Percentiles rank a stretch among this genome's conserved stretches.
phyloP scores from a whole-genome alignment of 2,888 invertebrate species.

The Oscheius onirici region DNA sequence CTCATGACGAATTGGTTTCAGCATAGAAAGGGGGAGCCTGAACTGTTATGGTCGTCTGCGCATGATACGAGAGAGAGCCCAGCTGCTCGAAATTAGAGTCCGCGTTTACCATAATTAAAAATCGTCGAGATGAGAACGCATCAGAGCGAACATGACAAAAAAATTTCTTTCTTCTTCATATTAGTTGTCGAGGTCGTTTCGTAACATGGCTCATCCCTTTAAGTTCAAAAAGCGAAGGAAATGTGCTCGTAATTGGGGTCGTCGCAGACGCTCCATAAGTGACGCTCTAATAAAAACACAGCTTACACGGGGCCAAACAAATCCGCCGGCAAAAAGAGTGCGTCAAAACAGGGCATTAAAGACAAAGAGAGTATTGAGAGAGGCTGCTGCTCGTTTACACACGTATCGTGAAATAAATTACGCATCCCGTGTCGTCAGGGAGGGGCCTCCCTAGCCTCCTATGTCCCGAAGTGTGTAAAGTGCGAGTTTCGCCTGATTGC shows the following conservation, averaged over 20 bases:
- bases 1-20: slow-evolving; percentile 31
- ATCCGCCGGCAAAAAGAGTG: background rate
- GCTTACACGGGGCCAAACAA: slow-evolving; percentile 7
- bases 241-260: background rate
- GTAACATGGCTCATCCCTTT: too few species aligned
- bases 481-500: slow-evolving; percentile 33
- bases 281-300: slow-evolving; percentile 19
- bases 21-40: background rate
- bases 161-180: too few species aligned
- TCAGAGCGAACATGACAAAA: too few species aligned
- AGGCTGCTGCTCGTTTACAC: slow-evolving; percentile 13
- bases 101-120: slow-evolving; percentile 28
- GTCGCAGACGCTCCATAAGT: slow-evolving; percentile 9
- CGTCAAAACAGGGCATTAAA: background rate
- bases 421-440: slow-evolving; percentile 22
- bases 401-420: slow-evolving; percentile 28
- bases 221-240: too few species aligned
- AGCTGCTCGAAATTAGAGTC: slow-evolving; percentile 28
- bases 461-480: slow-evolving; percentile 33
- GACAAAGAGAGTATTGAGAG: background rate
- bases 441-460: background rate
- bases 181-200: too few species aligned
- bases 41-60: background rate
- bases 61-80: slow-evolving; percentile 15
- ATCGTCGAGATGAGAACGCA: background rate